These are phyloP conservation scores for Sarcoramphus papa DNA, from an alignment of 2,797 vertebrate genomes.

Conservation along the genomic window DNA sequence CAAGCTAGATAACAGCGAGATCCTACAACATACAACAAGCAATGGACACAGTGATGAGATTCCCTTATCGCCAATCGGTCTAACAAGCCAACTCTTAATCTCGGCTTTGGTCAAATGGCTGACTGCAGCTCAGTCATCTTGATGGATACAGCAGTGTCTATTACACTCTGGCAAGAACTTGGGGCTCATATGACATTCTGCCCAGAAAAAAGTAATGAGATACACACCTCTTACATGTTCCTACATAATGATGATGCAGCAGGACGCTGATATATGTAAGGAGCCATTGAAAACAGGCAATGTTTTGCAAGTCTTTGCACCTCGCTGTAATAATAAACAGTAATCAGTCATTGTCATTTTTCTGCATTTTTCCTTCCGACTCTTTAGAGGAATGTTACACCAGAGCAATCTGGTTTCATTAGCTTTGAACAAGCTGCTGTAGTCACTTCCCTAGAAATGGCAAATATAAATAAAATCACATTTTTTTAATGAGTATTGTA, in stretches of 20 bases:
- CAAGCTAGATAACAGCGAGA: neutral
- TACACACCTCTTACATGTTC: neutral
- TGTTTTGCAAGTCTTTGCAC: neutral
- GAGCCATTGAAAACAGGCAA: neutral
- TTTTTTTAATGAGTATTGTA: neutral
- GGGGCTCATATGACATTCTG: neutral
- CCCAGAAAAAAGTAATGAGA: neutral
- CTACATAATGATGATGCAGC: neutral
- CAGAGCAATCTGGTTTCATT: neutral
- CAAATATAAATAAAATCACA: neutral
- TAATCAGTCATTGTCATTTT: neutral
- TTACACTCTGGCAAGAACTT: neutral
- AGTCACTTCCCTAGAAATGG: neutral
- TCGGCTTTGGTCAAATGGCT: neutral
- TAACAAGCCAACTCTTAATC: neutral
- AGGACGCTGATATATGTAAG: neutral
- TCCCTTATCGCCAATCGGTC: accelerated
- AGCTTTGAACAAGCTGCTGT: neutral
- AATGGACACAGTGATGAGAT: neutral
- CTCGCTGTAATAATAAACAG: neutral
- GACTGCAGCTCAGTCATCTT: neutral
- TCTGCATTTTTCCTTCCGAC: neutral
- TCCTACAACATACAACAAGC: neutral
- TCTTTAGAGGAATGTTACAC: neutral
- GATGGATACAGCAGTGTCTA: neutral